Percentiles rank a stretch among this genome's conserved stretches.
Evolutionary conservation across 2,113 vertebrate species (phyloP).

Genomic region (Genyomyrus donnyi): DNA sequence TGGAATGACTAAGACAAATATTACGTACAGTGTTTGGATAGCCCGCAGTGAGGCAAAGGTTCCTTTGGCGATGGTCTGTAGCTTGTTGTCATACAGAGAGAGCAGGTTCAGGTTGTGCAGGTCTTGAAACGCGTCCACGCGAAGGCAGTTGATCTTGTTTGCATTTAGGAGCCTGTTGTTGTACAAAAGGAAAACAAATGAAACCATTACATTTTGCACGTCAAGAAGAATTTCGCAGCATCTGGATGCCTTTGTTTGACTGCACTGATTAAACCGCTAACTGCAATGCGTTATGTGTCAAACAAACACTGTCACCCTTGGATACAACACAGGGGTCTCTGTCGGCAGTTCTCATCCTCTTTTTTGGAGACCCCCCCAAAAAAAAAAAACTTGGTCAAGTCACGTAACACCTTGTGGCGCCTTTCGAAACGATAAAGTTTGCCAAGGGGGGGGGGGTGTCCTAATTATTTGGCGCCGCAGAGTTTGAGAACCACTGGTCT

Average conservation of each 20-base stretch:
- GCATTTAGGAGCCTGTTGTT: slow-evolving; percentile 86
- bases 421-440: background rate
- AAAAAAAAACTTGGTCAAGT: background rate
- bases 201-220: background rate
- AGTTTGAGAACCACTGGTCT: background rate
- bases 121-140: slow-evolving; percentile 97
- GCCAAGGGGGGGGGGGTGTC: background rate
- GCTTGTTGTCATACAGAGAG: slow-evolving; percentile 97
- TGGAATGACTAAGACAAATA: background rate
- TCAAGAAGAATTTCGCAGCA: background rate
- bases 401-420: background rate
- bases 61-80: slow-evolving; percentile 96
- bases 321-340: background rate
- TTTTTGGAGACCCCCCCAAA: background rate
- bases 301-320: background rate
- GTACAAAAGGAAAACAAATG: background rate
- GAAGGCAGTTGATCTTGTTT: slow-evolving; percentile 96
- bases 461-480: background rate
- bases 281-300: background rate
- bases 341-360: background rate
- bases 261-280: background rate
- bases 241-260: background rate
- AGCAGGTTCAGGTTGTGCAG: slow-evolving; percentile 97
- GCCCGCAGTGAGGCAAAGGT: slow-evolving; percentile 89
- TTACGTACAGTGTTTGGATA: slow-evolving; percentile 90